These are phyloP conservation scores for Himalopsyche kuldschensis DNA, from an alignment of 2,888 invertebrate species.

Conservation along the genomic window DNA sequence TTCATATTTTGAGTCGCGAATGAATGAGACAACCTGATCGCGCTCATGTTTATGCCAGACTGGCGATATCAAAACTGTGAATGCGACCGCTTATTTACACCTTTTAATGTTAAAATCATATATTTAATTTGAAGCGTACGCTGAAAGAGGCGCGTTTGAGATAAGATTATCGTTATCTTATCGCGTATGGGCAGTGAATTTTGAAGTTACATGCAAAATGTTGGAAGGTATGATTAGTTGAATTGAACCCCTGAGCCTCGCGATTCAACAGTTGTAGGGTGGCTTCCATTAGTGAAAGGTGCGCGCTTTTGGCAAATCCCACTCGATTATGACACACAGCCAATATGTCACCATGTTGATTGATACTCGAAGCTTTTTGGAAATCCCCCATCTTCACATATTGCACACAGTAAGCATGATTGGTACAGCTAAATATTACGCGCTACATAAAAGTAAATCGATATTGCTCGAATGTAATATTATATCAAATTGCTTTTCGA, in stretches of 20 bases:
- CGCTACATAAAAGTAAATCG: neutral
- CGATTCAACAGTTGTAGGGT: neutral
- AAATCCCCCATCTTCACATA: neutral
- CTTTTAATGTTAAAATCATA: too few species aligned
- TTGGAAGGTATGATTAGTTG: too few species aligned
- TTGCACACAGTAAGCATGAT: neutral
- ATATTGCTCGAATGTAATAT: neutral
- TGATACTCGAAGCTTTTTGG: neutral
- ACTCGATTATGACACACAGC: slow-evolving; percentile 11
- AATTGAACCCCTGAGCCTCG: neutral
- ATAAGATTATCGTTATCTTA: too few species aligned
- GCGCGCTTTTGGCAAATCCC: neutral
- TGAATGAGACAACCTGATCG: too few species aligned
- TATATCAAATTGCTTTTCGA: neutral
- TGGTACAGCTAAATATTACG: neutral
- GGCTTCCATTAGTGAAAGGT: neutral
- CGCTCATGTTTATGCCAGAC: too few species aligned
- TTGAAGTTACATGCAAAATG: too few species aligned
- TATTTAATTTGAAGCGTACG: too few species aligned
- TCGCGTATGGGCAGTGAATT: too few species aligned
- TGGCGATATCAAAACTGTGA: too few species aligned
- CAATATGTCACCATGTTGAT: slow-evolving; percentile 6
- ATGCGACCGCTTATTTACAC: too few species aligned
- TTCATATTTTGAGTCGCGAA: too few species aligned
- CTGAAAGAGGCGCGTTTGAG: too few species aligned